phyloP scores from a whole-genome alignment of 2,888 invertebrate species.

The Diarsia mendica region DNA sequence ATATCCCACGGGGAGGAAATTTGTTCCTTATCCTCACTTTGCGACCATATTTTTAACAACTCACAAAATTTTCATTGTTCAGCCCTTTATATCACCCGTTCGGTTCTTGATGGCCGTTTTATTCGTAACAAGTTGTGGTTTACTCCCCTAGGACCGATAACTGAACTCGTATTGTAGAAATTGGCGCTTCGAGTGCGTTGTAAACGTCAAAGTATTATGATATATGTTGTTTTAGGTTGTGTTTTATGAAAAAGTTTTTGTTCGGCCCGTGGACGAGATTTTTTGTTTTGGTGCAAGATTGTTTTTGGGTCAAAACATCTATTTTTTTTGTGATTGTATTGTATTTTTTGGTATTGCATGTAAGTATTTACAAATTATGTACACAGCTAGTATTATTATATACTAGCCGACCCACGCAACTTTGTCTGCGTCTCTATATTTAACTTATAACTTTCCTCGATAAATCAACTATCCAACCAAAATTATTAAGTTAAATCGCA shows the following conservation, averaged over 20 bases:
- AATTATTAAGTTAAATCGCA: too few species aligned
- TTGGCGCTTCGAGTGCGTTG: constrained; percentile 53
- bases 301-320: background rate
- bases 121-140: constrained; percentile 53
- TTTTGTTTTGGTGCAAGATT: background rate
- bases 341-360: too few species aligned
- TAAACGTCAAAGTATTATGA: constrained; percentile 55
- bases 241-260: constrained; percentile 33
- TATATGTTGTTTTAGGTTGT: constrained; percentile 28
- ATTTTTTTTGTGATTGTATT: background rate
- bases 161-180: constrained; percentile 52
- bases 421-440: too few species aligned
- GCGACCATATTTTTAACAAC: constrained; percentile 44
- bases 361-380: too few species aligned
- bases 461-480: too few species aligned
- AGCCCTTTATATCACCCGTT: constrained; percentile 48
- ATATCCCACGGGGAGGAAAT: background rate
- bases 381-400: too few species aligned
- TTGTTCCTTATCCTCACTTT: constrained; percentile 8
- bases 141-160: constrained; percentile 54
- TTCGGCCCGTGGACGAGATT: background rate
- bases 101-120: constrained; percentile 48
- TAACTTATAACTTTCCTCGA: too few species aligned
- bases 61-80: constrained; percentile 56
- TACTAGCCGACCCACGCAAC: too few species aligned